These are phyloP conservation scores for Neogale vison DNA, from an alignment of 2,113 vertebrate genomes.

Conservation along the genomic window DNA sequence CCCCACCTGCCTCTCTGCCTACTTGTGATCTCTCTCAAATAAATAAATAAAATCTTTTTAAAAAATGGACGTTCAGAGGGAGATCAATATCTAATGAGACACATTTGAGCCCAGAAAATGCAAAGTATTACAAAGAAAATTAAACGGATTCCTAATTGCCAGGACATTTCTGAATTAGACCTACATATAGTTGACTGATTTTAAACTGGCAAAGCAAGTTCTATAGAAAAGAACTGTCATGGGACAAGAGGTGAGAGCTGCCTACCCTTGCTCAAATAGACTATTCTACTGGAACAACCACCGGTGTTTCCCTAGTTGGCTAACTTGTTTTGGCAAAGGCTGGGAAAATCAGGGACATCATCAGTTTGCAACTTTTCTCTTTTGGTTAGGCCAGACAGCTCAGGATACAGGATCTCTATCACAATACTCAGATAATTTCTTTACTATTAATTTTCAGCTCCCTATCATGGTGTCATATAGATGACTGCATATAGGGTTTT, in stretches of 20 bases:
- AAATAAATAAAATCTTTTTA: too few species aligned
- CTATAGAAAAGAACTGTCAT: background rate
- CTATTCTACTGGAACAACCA: background rate
- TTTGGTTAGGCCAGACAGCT: background rate
- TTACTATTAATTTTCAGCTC: background rate
- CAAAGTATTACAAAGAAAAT: background rate
- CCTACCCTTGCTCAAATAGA: background rate
- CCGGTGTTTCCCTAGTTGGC: background rate
- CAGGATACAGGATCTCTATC: background rate
- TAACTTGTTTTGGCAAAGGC: background rate
- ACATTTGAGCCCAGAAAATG: background rate
- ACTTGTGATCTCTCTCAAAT: too few species aligned
- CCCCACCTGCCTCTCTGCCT: too few species aligned
- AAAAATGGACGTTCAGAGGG: background rate
- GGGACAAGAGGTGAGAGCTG: background rate
- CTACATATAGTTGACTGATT: background rate
- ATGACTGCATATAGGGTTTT: background rate
- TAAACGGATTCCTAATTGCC: background rate
- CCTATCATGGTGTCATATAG: background rate
- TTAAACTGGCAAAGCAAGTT: background rate
- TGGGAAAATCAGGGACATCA: background rate
- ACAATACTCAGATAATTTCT: background rate
- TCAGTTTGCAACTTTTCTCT: background rate
- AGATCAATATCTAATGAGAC: background rate
- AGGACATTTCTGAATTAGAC: background rate